phyloP scores from a whole-genome alignment of 1,140 invertebrate genomes.

The Orchestia grillus region DNA sequence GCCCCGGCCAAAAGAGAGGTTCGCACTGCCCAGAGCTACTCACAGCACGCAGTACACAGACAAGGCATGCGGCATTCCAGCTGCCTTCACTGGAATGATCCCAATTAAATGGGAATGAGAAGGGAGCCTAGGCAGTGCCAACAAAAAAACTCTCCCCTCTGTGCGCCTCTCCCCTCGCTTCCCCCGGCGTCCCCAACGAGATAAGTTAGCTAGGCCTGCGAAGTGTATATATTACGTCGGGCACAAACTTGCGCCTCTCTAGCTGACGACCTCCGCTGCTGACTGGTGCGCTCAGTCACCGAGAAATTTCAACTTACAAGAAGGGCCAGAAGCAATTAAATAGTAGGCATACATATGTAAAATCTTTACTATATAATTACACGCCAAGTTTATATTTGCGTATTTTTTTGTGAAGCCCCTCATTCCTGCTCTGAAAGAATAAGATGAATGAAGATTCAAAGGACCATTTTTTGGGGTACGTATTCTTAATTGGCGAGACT shows the following conservation, averaged over 20 bases:
- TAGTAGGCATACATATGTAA: neutral
- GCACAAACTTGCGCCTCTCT: neutral
- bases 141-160: neutral
- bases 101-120: neutral
- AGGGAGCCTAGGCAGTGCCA: neutral
- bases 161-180: too few species aligned
- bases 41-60: neutral
- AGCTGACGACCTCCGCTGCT: neutral
- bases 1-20: neutral
- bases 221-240: neutral
- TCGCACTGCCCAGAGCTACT: neutral
- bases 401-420: too few species aligned
- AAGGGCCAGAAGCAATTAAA: neutral
- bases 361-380: too few species aligned
- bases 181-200: neutral
- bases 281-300: neutral
- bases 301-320: neutral
- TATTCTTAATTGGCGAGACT: too few species aligned
- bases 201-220: neutral
- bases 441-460: too few species aligned
- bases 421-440: too few species aligned
- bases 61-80: neutral
- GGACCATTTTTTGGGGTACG: too few species aligned
- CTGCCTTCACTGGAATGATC: neutral
- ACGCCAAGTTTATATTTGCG: too few species aligned